Evolutionary conservation across 2,113 vertebrate species (phyloP).

Genomic region (Cichladusa arquata): DNA sequence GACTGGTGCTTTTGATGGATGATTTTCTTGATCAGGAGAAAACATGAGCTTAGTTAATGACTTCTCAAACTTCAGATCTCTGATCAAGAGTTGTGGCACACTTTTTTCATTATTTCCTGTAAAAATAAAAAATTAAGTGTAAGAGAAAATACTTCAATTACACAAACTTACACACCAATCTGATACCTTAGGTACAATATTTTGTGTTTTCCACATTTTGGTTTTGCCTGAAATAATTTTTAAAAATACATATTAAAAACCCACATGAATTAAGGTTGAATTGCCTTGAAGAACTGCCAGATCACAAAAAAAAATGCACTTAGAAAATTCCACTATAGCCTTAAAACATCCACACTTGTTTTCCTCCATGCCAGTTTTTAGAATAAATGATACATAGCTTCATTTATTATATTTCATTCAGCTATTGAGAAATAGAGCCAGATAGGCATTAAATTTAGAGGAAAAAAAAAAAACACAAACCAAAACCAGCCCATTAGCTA

Average conservation of each 20-base stretch:
- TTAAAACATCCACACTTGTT: neutral
- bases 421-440: neutral
- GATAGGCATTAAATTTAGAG: neutral
- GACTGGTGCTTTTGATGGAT: conserved; percentile 97
- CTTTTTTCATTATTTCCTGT: conserved; percentile 84
- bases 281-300: neutral
- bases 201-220: neutral
- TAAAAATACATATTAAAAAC: neutral
- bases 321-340: neutral
- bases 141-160: neutral
- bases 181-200: neutral
- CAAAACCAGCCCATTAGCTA: neutral
- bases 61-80: conserved; percentile 74
- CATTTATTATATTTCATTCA: neutral
- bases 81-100: conserved; percentile 77
- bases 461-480: neutral
- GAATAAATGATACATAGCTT: neutral
- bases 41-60: conserved; percentile 89
- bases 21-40: conserved; percentile 99
- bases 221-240: neutral
- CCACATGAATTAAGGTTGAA: neutral
- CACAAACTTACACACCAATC: neutral
- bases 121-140: neutral
- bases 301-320: neutral
- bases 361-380: neutral